phyloP scores from a whole-genome alignment of 2,113 vertebrate species.

The Cinclus mexicanus region DNA sequence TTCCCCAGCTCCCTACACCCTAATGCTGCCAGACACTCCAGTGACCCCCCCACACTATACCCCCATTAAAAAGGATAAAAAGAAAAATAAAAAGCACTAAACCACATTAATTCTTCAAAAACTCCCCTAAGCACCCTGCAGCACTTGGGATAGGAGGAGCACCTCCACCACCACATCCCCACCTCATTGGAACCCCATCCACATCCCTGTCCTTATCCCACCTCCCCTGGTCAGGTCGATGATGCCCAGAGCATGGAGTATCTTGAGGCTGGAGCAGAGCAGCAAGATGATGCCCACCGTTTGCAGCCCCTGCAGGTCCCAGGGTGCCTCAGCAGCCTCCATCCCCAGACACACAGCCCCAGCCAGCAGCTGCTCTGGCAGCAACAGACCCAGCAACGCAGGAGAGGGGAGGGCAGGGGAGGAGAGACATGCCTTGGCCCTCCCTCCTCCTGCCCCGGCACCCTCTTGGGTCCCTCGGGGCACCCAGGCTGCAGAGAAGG shows the following conservation, averaged over 20 bases:
- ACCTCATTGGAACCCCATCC: background rate
- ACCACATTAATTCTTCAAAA: background rate
- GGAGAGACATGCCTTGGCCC: constrained; percentile 19
- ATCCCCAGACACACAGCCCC: background rate
- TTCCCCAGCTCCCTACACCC: background rate
- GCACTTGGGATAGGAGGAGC: background rate
- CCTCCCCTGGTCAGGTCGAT: constrained; percentile 1
- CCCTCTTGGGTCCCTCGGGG: background rate
- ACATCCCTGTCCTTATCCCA: background rate
- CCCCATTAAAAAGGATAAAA: too few relatives aligned
- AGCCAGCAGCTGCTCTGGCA: background rate
- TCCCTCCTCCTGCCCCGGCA: background rate
- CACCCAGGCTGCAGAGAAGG: background rate
- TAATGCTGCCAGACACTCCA: background rate
- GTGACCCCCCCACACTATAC: too few relatives aligned
- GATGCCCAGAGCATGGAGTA: constrained; percentile 29
- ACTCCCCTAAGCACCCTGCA: background rate
- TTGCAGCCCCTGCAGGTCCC: constrained; percentile 28
- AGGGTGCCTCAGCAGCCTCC: background rate
- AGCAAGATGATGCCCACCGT: constrained; percentile 45
- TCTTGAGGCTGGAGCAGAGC: constrained; percentile 45
- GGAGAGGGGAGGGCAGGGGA: constrained; percentile 14
- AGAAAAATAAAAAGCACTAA: background rate
- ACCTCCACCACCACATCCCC: background rate
- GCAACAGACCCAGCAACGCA: background rate